Conservation (phyloP, 2,888 invertebrate genomes). For the Nymphalis polychloros region DNA sequence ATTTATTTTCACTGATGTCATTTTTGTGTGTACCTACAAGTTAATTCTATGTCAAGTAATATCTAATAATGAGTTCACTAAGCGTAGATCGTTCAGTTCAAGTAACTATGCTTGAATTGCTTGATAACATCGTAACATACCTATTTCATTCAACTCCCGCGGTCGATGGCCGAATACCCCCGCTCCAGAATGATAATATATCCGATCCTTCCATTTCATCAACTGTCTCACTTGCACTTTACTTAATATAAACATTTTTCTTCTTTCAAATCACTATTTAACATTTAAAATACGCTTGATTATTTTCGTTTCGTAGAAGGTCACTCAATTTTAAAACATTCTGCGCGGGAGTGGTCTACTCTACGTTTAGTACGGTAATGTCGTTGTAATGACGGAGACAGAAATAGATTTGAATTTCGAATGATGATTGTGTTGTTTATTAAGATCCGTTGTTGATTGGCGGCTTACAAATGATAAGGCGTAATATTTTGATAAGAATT, state of each 20-base stretch:
- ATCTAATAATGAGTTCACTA: too few species aligned
- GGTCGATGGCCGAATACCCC: constrained; percentile 84
- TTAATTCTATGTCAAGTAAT: background rate
- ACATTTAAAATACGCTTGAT: constrained; percentile 18
- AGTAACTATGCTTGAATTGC: background rate
- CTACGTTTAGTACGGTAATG: constrained; percentile 52
- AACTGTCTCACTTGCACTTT: constrained; percentile 61
- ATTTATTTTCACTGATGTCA: background rate
- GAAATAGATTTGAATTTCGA: constrained; percentile 25
- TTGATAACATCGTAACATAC: too few species aligned
- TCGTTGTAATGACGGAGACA: constrained; percentile 42
- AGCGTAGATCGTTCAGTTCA: too few species aligned
- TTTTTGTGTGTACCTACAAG: background rate
- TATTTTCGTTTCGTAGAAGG: constrained; percentile 47
- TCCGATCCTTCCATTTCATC: constrained; percentile 56
- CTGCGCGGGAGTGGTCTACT: constrained; percentile 61
- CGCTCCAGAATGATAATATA: constrained; percentile 79
- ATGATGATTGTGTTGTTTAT: constrained; percentile 38
- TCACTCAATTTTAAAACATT: constrained; percentile 49
- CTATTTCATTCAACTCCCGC: constrained; percentile 58
- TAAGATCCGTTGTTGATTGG: constrained; percentile 19
- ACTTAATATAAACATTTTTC: constrained; percentile 56
- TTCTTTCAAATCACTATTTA: constrained; percentile 40
- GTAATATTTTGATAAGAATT: constrained; percentile 21
- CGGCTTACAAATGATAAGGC: constrained; percentile 4